Base-by-base conservation (phyloP, 2,797 vertebrate genomes). In the Chelmon rostratus region DNA sequence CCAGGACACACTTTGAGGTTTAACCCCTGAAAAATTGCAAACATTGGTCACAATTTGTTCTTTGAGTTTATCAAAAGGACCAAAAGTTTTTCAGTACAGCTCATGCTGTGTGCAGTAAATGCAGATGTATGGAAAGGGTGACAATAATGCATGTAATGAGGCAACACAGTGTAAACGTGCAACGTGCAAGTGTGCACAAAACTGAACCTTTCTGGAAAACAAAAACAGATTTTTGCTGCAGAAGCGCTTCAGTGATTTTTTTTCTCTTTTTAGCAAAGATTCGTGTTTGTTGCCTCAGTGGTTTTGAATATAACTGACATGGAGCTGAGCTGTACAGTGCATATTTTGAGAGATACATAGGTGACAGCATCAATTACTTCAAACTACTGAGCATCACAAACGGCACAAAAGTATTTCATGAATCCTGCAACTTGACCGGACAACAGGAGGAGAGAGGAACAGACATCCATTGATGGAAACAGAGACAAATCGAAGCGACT, bases 1-100 rank as follows among this genome's bases (percentile, higher is more conserved):
- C 82, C 92, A 90, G 25, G 90, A 76, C 6, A 92, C 91, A 75
- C 40, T 73, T 28, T 94, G 94, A 86, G 94, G 94, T 66, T 65
- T 93, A 44, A 95, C 85, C 5, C 93, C 95, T 96, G 78, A 33
- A 82, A 83, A 28, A 13, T 6, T 1, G 0, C 2, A 15, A 33
- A 10, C n/a, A 23, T 44, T 15, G 11, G 9, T 58, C 44, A 12
- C 0, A 38, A 25, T 64, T 25, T 18, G 25, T 21, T 62, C 12
- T 28, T n/a, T 33, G 2, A 23, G 56, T 16, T 35, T 23, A 46
- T 38, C 6, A 58, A 65, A 31, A 56, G 5, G 1, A 56, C 3
- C 13, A 28, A 52, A 66, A n/a, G 25, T 18, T 2, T 31, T 31
- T 63, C 2, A 1, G 56, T 56, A 31, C 4, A 5, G 19, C 13